Conservation (phyloP, 2,797 vertebrate species). For the Sebastes ruberrimus region DNA sequence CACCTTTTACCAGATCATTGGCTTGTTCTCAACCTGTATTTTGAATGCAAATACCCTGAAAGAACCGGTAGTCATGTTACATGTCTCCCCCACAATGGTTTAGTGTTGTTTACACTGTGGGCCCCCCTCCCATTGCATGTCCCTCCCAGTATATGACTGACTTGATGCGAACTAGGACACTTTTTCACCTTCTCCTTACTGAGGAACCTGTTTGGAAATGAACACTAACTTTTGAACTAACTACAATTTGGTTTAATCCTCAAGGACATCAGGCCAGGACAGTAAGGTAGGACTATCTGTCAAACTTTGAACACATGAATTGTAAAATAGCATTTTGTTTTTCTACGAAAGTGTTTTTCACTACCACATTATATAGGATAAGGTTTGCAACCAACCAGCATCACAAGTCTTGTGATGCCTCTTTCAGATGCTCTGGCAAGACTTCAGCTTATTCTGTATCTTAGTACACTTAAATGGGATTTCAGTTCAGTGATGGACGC, state of each 20-base stretch:
- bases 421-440: not conserved
- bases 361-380: not conserved
- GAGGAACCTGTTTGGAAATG: not conserved
- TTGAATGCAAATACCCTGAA: not conserved
- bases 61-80: not conserved
- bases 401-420: not conserved
- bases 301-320: not conserved
- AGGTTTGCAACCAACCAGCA: not conserved
- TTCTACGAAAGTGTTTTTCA: not conserved
- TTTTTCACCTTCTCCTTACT: not conserved
- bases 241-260: not conserved
- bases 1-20: not conserved
- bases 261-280: not conserved
- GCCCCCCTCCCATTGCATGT: slow-evolving; percentile 9
- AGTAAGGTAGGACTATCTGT: slow-evolving; percentile 21
- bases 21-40: slow-evolving; percentile 8
- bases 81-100: slow-evolving; percentile 11
- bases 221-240: not conserved
- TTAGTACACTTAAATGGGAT: not conserved
- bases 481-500: not conserved
- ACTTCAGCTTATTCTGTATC: not conserved
- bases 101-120: slow-evolving; percentile 53
- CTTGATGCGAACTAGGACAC: not conserved
- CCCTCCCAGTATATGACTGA: slow-evolving; percentile 25
- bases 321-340: not conserved